phyloP scores from a whole-genome alignment of 53 echinoderm and acorn worm species.

The Henricia sp. region DNA sequence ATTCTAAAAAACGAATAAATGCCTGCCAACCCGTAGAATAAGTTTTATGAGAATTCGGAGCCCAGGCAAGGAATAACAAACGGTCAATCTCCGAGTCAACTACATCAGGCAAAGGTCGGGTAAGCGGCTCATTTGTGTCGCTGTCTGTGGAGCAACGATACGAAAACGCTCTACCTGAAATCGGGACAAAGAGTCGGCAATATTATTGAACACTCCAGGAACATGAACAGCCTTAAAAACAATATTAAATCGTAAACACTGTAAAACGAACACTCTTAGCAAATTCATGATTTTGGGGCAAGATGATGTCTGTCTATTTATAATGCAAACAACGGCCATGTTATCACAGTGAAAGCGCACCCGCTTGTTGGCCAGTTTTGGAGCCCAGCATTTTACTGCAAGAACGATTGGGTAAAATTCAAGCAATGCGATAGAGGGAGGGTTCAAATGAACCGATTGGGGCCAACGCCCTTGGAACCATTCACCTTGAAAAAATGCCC shows the following conservation, averaged over 20 bases:
- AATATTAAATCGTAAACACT: conserved; percentile 37
- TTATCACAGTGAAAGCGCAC: conserved; percentile 58
- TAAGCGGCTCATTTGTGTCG: background rate
- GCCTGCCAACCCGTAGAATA: background rate
- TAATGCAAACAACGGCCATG: conserved; percentile 39
- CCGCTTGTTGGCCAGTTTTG: background rate
- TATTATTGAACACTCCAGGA: background rate
- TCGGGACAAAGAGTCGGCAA: background rate
- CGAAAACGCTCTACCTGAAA: conserved; percentile 26
- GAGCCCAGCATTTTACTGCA: conserved; percentile 41
- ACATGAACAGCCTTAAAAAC: conserved; percentile 30
- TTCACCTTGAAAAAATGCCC: conserved; percentile 5
- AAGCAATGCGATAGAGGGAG: conserved; percentile 33
- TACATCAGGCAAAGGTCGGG: background rate
- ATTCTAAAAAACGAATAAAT: background rate
- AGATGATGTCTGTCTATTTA: conserved; percentile 47
- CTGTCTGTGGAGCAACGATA: background rate
- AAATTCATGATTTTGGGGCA: conserved; percentile 28
- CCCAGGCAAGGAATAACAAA: background rate
- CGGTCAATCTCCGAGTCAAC: background rate
- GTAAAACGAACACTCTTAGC: conserved; percentile 34
- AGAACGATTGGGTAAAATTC: conserved; percentile 42
- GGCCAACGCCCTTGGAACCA: conserved; percentile 46
- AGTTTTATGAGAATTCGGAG: background rate
- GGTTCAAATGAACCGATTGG: background rate